Conservation (phyloP, 2,888 invertebrate genomes). For the Drosophila paranaensis region DNA sequence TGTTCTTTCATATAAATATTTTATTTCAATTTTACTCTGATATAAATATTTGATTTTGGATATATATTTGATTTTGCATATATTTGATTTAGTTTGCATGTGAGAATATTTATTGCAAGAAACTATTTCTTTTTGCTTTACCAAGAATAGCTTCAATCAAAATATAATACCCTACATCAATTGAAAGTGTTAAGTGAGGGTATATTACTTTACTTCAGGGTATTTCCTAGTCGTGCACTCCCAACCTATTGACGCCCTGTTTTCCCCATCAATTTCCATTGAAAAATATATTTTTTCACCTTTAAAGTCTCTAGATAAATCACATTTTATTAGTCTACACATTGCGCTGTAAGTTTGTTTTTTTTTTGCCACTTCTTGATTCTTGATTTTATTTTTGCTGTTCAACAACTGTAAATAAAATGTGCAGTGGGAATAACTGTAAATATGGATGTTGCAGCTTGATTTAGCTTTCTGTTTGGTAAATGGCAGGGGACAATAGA, state of each 20-base stretch:
- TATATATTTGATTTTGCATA: not conserved
- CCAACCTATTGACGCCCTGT: not conserved
- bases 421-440: conserved; percentile 2
- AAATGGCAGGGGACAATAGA: not conserved
- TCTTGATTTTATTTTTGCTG: conserved; percentile 1
- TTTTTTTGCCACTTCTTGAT: conserved; percentile 1
- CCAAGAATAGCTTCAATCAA: not conserved
- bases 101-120: not conserved
- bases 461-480: not conserved
- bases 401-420: not conserved
- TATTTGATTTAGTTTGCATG: not conserved
- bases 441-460: conserved; percentile 1
- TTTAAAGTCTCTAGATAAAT: not conserved
- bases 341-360: not conserved
- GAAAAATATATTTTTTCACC: not conserved
- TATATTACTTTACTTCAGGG: not conserved
- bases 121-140: not conserved
- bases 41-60: not conserved
- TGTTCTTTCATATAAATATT: not conserved
- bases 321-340: conserved; percentile 3
- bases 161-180: not conserved
- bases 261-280: conserved; percentile 3
- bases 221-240: not conserved
- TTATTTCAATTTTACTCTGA: not conserved
- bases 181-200: not conserved